Evolutionary conservation across 2,797 vertebrate genomes (phyloP).

Genomic region (Anolis apletophallus): DNA sequence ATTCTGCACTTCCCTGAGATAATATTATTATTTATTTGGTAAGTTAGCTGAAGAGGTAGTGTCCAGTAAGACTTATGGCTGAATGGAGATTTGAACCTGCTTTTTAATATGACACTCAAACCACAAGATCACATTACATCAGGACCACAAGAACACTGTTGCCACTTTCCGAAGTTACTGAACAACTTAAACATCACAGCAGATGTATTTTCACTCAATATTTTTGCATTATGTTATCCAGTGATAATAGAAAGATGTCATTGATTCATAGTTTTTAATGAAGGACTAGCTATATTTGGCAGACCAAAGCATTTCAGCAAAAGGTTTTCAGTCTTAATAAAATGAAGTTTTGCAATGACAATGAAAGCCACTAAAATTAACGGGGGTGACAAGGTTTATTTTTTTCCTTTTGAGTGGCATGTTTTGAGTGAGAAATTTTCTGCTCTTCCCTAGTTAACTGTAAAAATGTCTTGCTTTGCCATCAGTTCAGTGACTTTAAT

Average conservation of each 20-base stretch:
- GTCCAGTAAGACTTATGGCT: not conserved
- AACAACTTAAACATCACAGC: not conserved
- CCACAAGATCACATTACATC: not conserved
- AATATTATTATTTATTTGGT: no score
- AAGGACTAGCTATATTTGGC: not conserved
- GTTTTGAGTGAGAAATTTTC: slow-evolving; percentile 54
- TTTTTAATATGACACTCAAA: no score
- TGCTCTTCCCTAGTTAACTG: slow-evolving; percentile 46
- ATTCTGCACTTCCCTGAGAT: no score
- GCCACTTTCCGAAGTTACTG: not conserved
- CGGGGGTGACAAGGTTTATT: slow-evolving; percentile 27
- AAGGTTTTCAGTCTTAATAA: not conserved
- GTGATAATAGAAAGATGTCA: not conserved
- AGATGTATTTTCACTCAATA: not conserved
- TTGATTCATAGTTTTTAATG: not conserved
- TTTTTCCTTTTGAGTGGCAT: slow-evolving; percentile 36
- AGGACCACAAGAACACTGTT: not conserved
- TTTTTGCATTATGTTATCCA: not conserved
- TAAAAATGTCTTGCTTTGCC: slow-evolving; percentile 60
- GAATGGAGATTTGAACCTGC: not conserved
- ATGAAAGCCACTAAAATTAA: slow-evolving; percentile 32
- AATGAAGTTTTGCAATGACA: not conserved
- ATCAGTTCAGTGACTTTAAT: slow-evolving; percentile 65
- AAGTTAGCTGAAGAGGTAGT: not conserved
- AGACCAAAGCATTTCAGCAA: not conserved